These are phyloP conservation scores for Rhineura floridana DNA, from an alignment of 2,113 vertebrate genomes.

Conservation along the genomic window DNA sequence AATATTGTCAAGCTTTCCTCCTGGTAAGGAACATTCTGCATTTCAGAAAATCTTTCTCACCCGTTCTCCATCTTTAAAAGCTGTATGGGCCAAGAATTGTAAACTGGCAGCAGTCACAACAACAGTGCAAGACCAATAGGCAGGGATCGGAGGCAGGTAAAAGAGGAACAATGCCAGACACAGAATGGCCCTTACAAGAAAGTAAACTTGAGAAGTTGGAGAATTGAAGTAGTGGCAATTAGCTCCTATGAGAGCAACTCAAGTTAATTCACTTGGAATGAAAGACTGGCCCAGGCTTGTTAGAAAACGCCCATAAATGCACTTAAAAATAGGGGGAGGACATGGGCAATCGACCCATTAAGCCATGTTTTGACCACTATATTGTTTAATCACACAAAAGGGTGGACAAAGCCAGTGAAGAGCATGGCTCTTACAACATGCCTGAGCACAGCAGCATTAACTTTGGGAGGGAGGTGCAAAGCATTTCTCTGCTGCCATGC, in stretches of 20 bases:
- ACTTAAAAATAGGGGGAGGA: background rate
- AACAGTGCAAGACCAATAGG: background rate
- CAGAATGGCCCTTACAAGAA: background rate
- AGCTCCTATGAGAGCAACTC: background rate
- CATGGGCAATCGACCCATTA: background rate
- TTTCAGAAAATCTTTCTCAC: background rate
- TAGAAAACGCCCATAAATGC: background rate
- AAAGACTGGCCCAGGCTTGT: background rate
- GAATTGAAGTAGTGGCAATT: background rate
- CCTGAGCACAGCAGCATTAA: background rate
- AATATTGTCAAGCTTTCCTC: background rate
- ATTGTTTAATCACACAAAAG: background rate
- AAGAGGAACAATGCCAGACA: background rate
- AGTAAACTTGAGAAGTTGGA: background rate
- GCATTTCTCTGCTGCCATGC: background rate
- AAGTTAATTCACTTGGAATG: background rate
- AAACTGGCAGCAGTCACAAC: background rate
- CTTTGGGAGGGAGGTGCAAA: background rate
- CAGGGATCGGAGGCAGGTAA: background rate
- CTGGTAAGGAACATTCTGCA: background rate
- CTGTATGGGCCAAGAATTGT: background rate
- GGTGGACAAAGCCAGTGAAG: background rate
- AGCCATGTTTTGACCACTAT: background rate
- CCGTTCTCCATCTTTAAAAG: background rate
- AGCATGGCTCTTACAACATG: background rate